Conservation (phyloP, 2,797 vertebrate genomes). For the Argyrosomus regius region DNA sequence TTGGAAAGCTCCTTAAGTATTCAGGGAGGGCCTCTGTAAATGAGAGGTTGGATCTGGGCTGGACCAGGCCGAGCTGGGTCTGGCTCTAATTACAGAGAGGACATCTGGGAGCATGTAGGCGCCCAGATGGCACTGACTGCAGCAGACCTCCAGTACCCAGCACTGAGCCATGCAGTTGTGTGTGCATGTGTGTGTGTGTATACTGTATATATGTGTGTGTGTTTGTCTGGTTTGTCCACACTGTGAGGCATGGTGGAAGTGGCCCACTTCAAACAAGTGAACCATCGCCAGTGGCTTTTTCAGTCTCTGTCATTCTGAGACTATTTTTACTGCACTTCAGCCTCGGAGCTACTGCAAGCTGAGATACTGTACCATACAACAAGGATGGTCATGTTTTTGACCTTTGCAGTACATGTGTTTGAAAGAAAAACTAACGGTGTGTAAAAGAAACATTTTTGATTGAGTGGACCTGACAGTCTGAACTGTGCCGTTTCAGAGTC, state of each 20-base stretch:
- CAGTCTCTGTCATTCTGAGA: slow-evolving; percentile 82
- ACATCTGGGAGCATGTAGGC: slow-evolving; percentile 74
- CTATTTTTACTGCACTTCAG: slow-evolving; percentile 80
- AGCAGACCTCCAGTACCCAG: slow-evolving; percentile 69
- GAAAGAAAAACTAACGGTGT: slow-evolving; percentile 5
- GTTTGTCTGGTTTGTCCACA: slow-evolving; percentile 28
- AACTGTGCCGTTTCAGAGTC: neutral
- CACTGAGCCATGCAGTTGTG: slow-evolving; percentile 30
- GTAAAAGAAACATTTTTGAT: neutral
- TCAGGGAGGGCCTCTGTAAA: slow-evolving; percentile 73
- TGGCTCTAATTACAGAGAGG: slow-evolving; percentile 84
- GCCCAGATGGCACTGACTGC: slow-evolving; percentile 71
- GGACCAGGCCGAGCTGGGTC: slow-evolving; percentile 63
- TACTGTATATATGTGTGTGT: slow-evolving; percentile 17
- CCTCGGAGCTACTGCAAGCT: slow-evolving; percentile 46
- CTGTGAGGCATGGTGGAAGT: slow-evolving; percentile 62
- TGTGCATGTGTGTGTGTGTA: slow-evolving; percentile 36
- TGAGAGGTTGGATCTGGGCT: slow-evolving; percentile 78
- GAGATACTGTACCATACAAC: slow-evolving; percentile 8
- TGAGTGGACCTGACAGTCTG: neutral
- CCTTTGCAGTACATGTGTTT: slow-evolving; percentile 7
- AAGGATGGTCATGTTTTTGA: slow-evolving; percentile 18
- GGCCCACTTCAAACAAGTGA: slow-evolving; percentile 82
- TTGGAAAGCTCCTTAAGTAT: slow-evolving; percentile 81
- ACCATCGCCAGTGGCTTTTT: slow-evolving; percentile 83